phyloP scores from a whole-genome alignment of 2,113 vertebrate genomes.

The Gobiocypris rarus region DNA sequence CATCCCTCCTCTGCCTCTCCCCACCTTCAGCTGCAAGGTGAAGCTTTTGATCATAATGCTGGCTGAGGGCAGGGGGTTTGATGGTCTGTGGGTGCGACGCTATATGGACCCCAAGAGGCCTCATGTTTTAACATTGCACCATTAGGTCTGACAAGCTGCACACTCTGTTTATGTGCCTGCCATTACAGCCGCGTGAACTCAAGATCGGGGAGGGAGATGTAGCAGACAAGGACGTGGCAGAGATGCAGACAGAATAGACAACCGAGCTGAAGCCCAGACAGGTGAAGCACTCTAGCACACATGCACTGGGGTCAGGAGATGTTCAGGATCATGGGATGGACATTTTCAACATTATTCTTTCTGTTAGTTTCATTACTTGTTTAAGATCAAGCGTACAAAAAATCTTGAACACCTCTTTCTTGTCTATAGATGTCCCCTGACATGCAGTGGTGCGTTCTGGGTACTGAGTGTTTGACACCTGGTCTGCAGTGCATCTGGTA shows the following conservation, averaged over 20 bases:
- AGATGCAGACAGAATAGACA: conserved; percentile 38
- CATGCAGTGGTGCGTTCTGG: conserved; percentile 45
- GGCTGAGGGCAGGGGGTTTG: conserved; percentile 76
- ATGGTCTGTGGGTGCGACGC: conserved; percentile 83
- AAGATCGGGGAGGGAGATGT: conserved; percentile 41
- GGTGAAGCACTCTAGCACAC: conserved; percentile 2
- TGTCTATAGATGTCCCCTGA: conserved; percentile 34
- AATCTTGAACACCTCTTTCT: neutral
- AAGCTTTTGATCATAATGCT: conserved; percentile 88
- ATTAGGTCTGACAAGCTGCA: conserved; percentile 92
- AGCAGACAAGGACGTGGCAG: conserved; percentile 56
- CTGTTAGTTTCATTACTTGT: neutral
- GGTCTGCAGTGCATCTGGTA: conserved; percentile 52
- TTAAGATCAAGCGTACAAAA: neutral
- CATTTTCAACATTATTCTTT: neutral
- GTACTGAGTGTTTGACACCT: conserved; percentile 64
- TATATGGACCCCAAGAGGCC: conserved; percentile 86
- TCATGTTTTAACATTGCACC: conserved; percentile 82
- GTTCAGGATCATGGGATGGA: neutral
- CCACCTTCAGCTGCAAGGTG: conserved; percentile 52
- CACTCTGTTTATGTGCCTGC: conserved; percentile 90
- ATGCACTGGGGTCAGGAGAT: neutral
- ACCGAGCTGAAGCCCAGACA: conserved; percentile 8
- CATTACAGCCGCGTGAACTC: conserved; percentile 69
- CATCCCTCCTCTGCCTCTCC: conserved; percentile 56